Percentiles rank a stretch among this genome's conserved stretches.
phyloP scores from a whole-genome alignment of 2,113 vertebrate species.

The Pachyramphus minor region DNA sequence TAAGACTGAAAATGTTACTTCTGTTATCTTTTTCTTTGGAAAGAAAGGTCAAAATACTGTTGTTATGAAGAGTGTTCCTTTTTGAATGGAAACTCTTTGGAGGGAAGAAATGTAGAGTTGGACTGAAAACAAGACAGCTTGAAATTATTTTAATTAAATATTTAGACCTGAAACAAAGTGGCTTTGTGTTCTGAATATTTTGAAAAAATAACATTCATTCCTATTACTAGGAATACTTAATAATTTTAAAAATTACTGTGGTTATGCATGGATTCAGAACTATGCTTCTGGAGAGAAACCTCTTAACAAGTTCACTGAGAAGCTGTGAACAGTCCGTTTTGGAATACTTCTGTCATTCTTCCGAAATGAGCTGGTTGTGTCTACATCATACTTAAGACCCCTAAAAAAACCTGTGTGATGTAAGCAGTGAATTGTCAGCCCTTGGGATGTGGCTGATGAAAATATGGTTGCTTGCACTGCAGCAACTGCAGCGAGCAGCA shows the following conservation, averaged over 20 bases:
- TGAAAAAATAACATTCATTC: neutral
- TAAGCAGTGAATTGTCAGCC: neutral
- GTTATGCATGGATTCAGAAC: rapidly evolving
- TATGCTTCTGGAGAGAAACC: neutral
- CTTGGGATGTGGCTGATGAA: neutral
- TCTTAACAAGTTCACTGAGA: neutral
- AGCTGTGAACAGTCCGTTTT: neutral
- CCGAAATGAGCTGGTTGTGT: neutral
- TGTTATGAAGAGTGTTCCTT: neutral
- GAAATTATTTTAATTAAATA: neutral
- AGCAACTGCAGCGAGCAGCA: neutral
- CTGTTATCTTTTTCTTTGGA: neutral
- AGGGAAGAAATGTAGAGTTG: neutral
- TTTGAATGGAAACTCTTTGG: neutral
- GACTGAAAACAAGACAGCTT: neutral
- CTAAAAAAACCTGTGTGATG: neutral
- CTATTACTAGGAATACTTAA: neutral
- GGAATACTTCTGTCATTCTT: neutral
- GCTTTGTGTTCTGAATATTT: neutral
- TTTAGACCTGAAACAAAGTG: neutral
- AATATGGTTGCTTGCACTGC: neutral
- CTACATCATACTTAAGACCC: neutral
- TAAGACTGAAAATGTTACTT: neutral
- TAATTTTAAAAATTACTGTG: neutral
- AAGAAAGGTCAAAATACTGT: neutral